A percentile compares a stretch with the other conserved stretches of the same genome.
Conservation (phyloP, 2,888 invertebrate species). For the Pediacus dermestoides region DNA sequence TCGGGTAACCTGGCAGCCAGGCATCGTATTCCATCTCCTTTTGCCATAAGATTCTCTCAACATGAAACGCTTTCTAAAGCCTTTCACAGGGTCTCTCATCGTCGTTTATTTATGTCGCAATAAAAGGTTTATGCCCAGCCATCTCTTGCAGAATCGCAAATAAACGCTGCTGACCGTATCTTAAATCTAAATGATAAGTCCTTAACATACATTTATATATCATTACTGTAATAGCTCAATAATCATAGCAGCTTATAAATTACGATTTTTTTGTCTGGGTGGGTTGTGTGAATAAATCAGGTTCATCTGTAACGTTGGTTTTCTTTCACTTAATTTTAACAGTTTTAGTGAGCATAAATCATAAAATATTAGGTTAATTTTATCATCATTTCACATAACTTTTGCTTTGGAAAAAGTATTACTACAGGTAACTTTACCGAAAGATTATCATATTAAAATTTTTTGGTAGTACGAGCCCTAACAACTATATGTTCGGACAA, state of each 20-base stretch:
- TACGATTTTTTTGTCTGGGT: conserved; percentile 7
- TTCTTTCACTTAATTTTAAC: no score
- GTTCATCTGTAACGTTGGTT: no score
- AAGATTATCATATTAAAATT: no score
- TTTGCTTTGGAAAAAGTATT: no score
- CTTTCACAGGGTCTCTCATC: conserved; percentile 17
- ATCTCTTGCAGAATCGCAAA: conserved; percentile 18
- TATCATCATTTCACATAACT: no score
- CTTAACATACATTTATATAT: conserved; percentile 24
- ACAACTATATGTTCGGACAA: no score
- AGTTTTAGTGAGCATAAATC: no score
- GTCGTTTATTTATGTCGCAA: conserved; percentile 21
- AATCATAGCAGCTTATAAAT: conserved; percentile 21
- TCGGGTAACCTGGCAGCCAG: conserved; percentile 9
- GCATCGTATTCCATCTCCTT: conserved; percentile 9
- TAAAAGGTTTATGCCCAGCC: conserved; percentile 20
- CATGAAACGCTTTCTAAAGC: conserved; percentile 12
- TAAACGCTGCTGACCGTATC: conserved; percentile 20
- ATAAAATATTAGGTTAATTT: no score
- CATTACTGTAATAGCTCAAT: conserved; percentile 28
- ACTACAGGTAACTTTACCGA: no score
- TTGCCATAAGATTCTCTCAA: conserved; percentile 2
- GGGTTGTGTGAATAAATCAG: no score
- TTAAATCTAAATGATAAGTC: conserved; percentile 28
- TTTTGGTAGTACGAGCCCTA: no score